Conservation (phyloP, 2,113 vertebrate species). For the Microcebus murinus region DNA sequence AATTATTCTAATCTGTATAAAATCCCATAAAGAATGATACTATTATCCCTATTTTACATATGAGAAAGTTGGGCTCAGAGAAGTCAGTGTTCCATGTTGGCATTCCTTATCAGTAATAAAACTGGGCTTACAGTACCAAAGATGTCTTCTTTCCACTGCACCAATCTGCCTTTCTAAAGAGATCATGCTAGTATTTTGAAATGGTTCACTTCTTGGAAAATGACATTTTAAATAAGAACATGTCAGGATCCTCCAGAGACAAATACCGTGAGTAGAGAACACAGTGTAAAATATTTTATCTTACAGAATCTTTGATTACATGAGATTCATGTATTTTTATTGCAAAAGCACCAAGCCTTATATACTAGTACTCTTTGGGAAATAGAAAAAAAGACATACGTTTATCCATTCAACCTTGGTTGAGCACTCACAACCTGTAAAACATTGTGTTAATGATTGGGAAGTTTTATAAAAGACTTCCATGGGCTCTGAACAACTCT, state of each 20-base stretch:
- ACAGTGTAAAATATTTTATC: constrained; percentile 54
- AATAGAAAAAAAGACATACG: not conserved
- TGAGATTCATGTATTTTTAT: not conserved
- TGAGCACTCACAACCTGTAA: not conserved
- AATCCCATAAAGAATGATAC: not conserved
- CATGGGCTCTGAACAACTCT: not conserved
- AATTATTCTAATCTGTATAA: not conserved
- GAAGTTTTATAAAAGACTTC: not conserved
- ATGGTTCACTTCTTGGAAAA: not conserved
- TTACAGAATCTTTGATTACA: not conserved
- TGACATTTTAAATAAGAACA: constrained; percentile 39
- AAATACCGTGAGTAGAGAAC: constrained; percentile 43
- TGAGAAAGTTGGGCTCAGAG: not conserved
- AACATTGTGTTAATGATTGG: not conserved
- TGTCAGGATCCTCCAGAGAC: not conserved
- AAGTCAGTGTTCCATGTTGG: not conserved
- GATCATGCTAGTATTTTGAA: not conserved
- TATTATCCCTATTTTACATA: not conserved
- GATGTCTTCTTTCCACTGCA: not conserved
- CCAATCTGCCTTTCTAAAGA: not conserved
- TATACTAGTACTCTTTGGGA: not conserved
- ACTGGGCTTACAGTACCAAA: not conserved
- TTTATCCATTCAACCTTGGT: not conserved
- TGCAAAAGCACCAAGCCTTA: not conserved
- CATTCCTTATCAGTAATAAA: not conserved